Base-by-base conservation (phyloP, 1,140 invertebrate species). In the Drosophila sproati region DNA sequence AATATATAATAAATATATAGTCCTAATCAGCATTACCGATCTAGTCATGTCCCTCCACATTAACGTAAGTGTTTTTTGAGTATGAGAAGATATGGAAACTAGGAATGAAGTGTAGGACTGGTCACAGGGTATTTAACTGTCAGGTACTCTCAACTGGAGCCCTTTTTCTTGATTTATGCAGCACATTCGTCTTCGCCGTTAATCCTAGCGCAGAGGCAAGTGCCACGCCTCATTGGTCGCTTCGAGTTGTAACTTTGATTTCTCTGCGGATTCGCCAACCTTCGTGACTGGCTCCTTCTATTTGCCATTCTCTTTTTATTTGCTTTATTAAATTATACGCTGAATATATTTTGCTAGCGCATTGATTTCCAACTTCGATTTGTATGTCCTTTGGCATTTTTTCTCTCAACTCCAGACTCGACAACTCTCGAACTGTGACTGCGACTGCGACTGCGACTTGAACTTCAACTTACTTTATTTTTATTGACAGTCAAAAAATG, bases 271-370 rank as follows among this genome's bases (percentile, higher is more conserved):
- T 66, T 55, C 57, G 45, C 37, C 61, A 59, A 45, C 59, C 32
- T 61, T 68, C 41, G 56, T 54, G 61, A 39, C 61, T 41, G 51
- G 8, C 62, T 56, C 31, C 4, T 34, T 29, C 43, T 43, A 39
- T 54, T 28, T 32, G 29, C 62, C 12, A 35, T 76, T 77, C 39
- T 64, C 37, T 70, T 70, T 89, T 80, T 88, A 89, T 91, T 91
- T 86, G 78, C 80, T 89, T 91, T 91, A 91, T 91, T 91, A 91
- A 91, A 91, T 91, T 91, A 91, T 89, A 89, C 89, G 89, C 89
- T 91, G 89, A 91, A 91, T 91, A 91, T 91, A 91, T 91, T 91
- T 71, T 79, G 71, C 83, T 77, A 69, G 80, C 70, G 87, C 87
- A 91, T 91, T 91, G 82, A 87, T 91, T 91, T 83, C 77, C 83